Conservation (phyloP, 2,888 invertebrate genomes). For the Catocala fraxini region DNA sequence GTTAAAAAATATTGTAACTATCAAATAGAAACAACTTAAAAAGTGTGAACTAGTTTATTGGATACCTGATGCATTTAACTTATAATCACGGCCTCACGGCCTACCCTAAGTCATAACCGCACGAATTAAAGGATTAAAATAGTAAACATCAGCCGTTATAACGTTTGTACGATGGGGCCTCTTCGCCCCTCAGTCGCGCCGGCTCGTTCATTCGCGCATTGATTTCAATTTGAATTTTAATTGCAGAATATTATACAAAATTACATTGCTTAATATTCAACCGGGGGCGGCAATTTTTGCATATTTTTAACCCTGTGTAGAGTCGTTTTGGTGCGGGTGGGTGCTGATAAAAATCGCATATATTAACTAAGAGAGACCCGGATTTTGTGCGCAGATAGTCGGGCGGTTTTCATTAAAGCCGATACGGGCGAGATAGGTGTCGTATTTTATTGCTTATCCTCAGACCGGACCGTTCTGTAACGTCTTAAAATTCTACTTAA, state of each 20-base stretch:
- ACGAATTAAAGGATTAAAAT: constrained; percentile 46
- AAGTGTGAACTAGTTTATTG: constrained; percentile 22
- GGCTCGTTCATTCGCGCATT: constrained; percentile 80
- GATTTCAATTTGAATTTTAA: constrained; percentile 89
- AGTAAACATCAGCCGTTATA: constrained; percentile 38
- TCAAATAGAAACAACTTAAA: constrained; percentile 27
- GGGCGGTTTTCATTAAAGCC: constrained; percentile 77
- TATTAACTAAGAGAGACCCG: constrained; percentile 72
- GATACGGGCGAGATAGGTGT: constrained; percentile 74
- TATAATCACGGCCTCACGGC: constrained; percentile 29
- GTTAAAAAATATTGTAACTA: too few relatives aligned
- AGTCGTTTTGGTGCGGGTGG: constrained; percentile 63
- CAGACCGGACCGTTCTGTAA: constrained; percentile 51
- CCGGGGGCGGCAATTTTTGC: constrained; percentile 83
- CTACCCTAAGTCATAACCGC: constrained; percentile 34
- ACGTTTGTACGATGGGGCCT: constrained; percentile 2
- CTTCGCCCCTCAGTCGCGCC: constrained; percentile 33
- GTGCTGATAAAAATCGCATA: constrained; percentile 82
- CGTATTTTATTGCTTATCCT: constrained; percentile 75
- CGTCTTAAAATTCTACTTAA: constrained; percentile 61
- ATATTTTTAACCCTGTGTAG: constrained; percentile 81
- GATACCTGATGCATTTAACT: constrained; percentile 33
- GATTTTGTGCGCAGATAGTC: constrained; percentile 67
- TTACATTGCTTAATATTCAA: constrained; percentile 87
- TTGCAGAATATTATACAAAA: constrained; percentile 87